Evolutionary conservation across 2,113 vertebrate genomes (phyloP), one percentile per base, ranked within the genome.

Genomic region (Microcebus tavaratra): DNA sequence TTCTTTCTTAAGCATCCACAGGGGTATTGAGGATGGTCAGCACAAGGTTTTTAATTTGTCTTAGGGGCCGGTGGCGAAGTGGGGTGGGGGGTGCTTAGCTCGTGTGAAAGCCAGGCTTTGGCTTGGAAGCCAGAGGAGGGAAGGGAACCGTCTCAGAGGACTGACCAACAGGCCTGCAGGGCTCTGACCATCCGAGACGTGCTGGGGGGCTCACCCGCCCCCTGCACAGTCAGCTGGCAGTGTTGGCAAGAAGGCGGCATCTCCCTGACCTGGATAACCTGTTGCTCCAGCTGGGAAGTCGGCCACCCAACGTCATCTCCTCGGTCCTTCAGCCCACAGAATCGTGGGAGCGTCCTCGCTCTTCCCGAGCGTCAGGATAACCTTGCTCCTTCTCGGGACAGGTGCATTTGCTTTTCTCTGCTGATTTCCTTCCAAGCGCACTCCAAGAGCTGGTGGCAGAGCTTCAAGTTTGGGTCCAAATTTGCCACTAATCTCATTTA

Each of bases 271-370:
- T 70, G 85, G 76, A 48, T 93, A 12, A 0, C n/a, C 79, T 0
- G 0, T 31, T 63, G 85, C 97, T 84, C 88, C 48, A 3, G 81
- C 0, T 50, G 82, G 96, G 96, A 96, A 86, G 95, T 85, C 57
- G 86, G 2, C 95, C 65, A 48, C 72, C 63, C 45, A 45, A 45
- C 45, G 96, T 97, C 89, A 45, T 96, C 89, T 87, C 95, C 68
- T 17, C 0, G 8, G 72, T 55, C 34, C 86, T 95, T 90, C 31
- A 15, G 93, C 80, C 27, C 95, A 85, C 76, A 0, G 73, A 97
- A 23, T 73, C 18, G 0, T 17, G n/a, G 73, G 76, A 83, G 27
- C 0, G 0, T 3, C 21, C 34, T 85, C 48, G 29, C 8, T 59
- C 91, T n/a, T 61, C 89, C 87, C 42, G 42, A 93, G 98, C 92